These are phyloP conservation scores for Eulemur rubriventer DNA, from an alignment of 2,797 vertebrate species.

Conservation along the genomic window DNA sequence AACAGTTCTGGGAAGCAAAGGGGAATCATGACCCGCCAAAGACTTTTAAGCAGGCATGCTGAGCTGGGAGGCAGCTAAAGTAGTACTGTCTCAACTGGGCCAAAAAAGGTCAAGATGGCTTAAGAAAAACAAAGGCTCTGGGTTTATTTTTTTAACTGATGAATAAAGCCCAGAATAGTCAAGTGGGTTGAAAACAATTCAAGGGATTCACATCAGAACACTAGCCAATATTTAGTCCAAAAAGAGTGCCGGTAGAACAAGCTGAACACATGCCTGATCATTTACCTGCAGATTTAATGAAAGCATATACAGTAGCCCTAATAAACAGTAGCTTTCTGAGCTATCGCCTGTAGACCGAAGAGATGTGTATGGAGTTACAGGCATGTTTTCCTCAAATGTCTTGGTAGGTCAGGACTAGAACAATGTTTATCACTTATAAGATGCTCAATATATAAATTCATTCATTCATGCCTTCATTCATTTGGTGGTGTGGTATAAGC, in stretches of 20 bases:
- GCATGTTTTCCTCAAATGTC: neutral
- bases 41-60: neutral
- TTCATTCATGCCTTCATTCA: neutral
- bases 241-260: neutral
- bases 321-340: neutral
- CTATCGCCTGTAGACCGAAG: neutral
- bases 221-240: neutral
- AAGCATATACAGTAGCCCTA: neutral
- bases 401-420: neutral
- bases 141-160: neutral
- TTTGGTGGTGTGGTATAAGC: neutral
- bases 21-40: neutral
- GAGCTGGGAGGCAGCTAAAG: neutral
- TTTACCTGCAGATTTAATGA: neutral
- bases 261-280: neutral
- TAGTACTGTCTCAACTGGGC: neutral
- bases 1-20: neutral
- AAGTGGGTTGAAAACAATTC: constrained; percentile 24
- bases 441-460: neutral
- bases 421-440: neutral
- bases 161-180: neutral
- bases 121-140: constrained; percentile 46
- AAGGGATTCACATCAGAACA: neutral
- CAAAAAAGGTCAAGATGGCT: neutral
- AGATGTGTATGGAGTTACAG: neutral